Conservation (phyloP, 2,888 invertebrate genomes). For the Gari tellinella region DNA sequence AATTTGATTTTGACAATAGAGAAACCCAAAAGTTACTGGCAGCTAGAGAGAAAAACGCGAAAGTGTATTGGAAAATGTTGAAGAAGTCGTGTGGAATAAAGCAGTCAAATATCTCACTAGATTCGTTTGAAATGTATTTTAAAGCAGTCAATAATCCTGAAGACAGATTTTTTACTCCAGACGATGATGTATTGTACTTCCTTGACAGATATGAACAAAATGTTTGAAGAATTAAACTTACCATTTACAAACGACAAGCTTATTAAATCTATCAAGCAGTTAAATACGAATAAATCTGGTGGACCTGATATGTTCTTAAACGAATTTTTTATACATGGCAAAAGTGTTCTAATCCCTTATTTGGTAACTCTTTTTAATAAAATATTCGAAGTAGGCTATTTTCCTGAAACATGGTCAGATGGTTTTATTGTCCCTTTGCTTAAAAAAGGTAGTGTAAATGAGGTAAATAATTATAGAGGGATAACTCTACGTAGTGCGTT, state of each 20-base stretch:
- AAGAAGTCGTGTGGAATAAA: neutral
- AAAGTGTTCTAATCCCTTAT: neutral
- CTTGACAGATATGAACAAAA: slow-evolving; percentile 8
- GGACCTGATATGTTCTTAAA: slow-evolving; percentile 6
- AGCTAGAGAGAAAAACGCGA: slow-evolving; percentile 19
- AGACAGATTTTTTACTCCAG: slow-evolving; percentile 16
- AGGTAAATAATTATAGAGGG: slow-evolving; percentile 11
- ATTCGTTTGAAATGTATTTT: slow-evolving; percentile 18
- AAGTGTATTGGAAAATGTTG: slow-evolving; percentile 28
- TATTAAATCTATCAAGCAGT: neutral
- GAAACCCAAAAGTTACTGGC: slow-evolving; percentile 17
- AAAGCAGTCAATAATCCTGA: slow-evolving; percentile 9
- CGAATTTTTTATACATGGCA: slow-evolving; percentile 15
- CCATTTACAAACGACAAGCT: neutral
- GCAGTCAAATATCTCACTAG: too few species aligned
- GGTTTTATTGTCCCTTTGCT: slow-evolving; percentile 17
- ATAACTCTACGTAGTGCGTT: slow-evolving; percentile 13
- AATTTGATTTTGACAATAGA: slow-evolving; percentile 1
- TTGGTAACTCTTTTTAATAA: slow-evolving; percentile 15
- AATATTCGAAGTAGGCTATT: slow-evolving; percentile 4
- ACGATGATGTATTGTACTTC: slow-evolving; percentile 21
- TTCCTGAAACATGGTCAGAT: slow-evolving; percentile 19
- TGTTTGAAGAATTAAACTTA: slow-evolving; percentile 19
- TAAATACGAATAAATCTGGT: neutral
- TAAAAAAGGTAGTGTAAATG: slow-evolving; percentile 14